Conservation (phyloP, 2,113 vertebrate species). For the Danionella cerebrum region DNA sequence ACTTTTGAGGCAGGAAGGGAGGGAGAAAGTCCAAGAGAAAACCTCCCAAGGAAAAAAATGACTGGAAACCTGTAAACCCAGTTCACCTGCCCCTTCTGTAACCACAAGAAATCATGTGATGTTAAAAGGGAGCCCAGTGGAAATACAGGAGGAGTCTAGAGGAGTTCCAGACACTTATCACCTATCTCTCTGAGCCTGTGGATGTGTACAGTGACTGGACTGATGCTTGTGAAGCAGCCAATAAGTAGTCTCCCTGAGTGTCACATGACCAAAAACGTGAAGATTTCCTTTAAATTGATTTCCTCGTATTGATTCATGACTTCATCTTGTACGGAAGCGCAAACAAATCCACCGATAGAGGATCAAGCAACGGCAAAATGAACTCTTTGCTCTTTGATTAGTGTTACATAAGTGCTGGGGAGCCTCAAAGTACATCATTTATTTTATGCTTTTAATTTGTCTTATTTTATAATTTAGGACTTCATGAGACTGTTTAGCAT, state of each 20-base stretch:
- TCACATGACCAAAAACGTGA: constrained; percentile 1
- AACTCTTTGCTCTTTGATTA: not conserved
- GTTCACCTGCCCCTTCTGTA: constrained; percentile 89
- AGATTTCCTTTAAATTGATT: no score
- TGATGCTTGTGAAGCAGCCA: constrained; percentile 89
- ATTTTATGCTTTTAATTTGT: constrained; percentile 26
- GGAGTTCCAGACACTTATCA: constrained; percentile 92
- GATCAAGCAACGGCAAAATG: not conserved
- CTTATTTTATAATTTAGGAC: not conserved
- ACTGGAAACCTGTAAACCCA: constrained; percentile 82
- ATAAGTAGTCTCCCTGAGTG: constrained; percentile 67
- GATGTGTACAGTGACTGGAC: constrained; percentile 91
- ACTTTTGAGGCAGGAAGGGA: constrained; percentile 76
- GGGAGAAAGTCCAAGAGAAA: constrained; percentile 87
- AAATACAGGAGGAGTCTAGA: constrained; percentile 87
- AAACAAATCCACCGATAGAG: not conserved
- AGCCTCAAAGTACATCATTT: not conserved
- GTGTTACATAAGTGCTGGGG: not conserved
- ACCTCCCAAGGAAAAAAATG: constrained; percentile 88
- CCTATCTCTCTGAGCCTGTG: constrained; percentile 88
- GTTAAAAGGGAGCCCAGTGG: constrained; percentile 90
- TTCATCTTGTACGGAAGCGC: not conserved
- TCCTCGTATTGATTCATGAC: not conserved
- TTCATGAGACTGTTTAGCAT: constrained; percentile 18
- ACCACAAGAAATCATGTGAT: constrained; percentile 88